Conservation (phyloP, 2,888 invertebrate genomes). For the Bellardia pandia region DNA sequence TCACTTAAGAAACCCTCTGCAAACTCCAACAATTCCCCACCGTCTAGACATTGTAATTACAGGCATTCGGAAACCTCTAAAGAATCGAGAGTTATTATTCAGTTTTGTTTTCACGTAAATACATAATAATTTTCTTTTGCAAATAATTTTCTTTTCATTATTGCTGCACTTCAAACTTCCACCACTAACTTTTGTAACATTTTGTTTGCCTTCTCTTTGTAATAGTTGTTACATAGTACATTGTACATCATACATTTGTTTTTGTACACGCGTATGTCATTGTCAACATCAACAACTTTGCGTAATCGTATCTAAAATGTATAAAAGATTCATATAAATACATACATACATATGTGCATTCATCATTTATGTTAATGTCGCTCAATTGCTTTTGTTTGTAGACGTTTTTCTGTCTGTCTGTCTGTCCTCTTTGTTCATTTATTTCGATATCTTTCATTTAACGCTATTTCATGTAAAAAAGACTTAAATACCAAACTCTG, state of each 20-base stretch:
- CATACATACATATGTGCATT: slow-evolving; percentile 2
- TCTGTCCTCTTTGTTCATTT: slow-evolving; percentile 70
- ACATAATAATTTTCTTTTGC: slow-evolving; percentile 27
- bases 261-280: slow-evolving; percentile 43
- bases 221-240: slow-evolving; percentile 28
- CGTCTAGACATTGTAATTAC: slow-evolving; percentile 33
- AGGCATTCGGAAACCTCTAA: slow-evolving; percentile 4
- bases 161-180: slow-evolving; percentile 58
- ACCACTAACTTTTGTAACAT: slow-evolving; percentile 60
- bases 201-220: slow-evolving; percentile 54
- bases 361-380: slow-evolving; percentile 52
- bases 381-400: slow-evolving; percentile 72
- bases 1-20: slow-evolving; percentile 9
- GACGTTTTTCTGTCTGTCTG: slow-evolving; percentile 67
- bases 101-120: background rate
- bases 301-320: slow-evolving; percentile 22
- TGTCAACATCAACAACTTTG: slow-evolving; percentile 19
- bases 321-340: slow-evolving; percentile 38
- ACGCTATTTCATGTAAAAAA: slow-evolving; percentile 44
- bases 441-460: slow-evolving; percentile 41
- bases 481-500: slow-evolving; percentile 40
- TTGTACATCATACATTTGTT: background rate
- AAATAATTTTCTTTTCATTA: slow-evolving; percentile 53
- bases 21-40: slow-evolving; percentile 10
- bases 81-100: slow-evolving; percentile 65